Percentiles rank a stretch among this genome's conserved stretches.
phyloP scores from a whole-genome alignment of 2,797 vertebrate species.

The Danio aesculapii region DNA sequence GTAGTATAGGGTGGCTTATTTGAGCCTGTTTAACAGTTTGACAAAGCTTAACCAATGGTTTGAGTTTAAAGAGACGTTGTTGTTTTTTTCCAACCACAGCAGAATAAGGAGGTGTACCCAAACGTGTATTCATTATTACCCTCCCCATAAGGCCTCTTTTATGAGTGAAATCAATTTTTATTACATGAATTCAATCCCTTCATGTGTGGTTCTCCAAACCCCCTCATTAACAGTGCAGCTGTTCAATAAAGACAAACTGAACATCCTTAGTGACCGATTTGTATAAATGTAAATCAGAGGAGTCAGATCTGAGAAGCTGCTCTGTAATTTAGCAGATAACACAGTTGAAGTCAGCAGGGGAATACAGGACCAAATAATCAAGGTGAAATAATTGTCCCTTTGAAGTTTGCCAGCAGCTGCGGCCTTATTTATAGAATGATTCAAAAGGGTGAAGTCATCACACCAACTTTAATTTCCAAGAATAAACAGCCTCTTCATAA shows the following conservation, averaged over 20 bases:
- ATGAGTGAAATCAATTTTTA: neutral
- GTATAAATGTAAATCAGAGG: constrained; percentile 28
- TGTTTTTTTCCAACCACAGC: neutral
- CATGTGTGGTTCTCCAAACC: constrained; percentile 20
- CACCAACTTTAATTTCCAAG: constrained; percentile 49
- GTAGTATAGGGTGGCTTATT: neutral
- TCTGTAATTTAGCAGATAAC: constrained; percentile 57
- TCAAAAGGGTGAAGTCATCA: constrained; percentile 47
- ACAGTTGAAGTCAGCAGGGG: constrained; percentile 40
- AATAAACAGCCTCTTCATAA: constrained; percentile 54
- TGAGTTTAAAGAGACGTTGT: neutral
- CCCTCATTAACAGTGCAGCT: constrained; percentile 30
- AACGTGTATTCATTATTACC: neutral
- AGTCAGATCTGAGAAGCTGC: constrained; percentile 26
- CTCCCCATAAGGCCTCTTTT: neutral
- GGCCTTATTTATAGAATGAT: constrained; percentile 42
- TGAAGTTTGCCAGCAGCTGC: constrained; percentile 24
- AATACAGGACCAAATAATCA: constrained; percentile 49
- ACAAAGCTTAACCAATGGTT: neutral
- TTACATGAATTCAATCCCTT: constrained; percentile 6
- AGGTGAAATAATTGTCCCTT: constrained; percentile 49
- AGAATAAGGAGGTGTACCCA: neutral
- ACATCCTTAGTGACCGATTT: constrained; percentile 14
- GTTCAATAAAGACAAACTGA: constrained; percentile 15
- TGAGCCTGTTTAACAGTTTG: neutral